Evolutionary conservation across 2,888 invertebrate species (phyloP).

Genomic region (Lampropteryx suffumata): DNA sequence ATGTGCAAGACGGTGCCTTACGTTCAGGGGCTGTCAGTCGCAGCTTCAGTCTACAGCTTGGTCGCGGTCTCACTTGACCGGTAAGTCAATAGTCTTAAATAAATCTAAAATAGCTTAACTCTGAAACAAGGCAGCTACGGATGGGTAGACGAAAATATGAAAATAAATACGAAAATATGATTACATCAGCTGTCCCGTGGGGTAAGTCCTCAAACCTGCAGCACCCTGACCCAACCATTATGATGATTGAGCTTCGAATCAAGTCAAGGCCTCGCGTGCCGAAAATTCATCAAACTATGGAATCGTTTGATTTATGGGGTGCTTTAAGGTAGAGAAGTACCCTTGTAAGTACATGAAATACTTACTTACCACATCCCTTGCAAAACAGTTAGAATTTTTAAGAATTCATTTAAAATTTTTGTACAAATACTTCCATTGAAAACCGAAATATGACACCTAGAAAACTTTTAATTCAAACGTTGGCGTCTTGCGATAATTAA

Average conservation of each 20-base stretch:
- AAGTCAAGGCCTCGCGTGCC: constrained; percentile 29
- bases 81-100: constrained; percentile 73
- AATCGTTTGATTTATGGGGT: constrained; percentile 24
- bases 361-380: too few species aligned
- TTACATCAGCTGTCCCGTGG: background rate
- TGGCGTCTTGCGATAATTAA: too few species aligned
- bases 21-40: constrained; percentile 96
- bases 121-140: too few species aligned
- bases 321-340: constrained; percentile 1
- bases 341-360: too few species aligned
- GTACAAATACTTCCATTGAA: too few species aligned
- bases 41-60: constrained; percentile 97
- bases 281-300: constrained; percentile 26
- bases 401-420: too few species aligned
- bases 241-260: constrained; percentile 18
- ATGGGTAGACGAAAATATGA: too few species aligned
- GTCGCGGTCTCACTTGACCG: constrained; percentile 97
- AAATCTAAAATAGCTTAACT: too few species aligned
- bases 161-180: too few species aligned
- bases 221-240: constrained; percentile 26
- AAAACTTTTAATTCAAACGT: too few species aligned
- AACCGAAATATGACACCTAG: too few species aligned
- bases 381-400: too few species aligned
- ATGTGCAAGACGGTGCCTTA: constrained; percentile 98
- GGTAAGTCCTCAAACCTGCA: constrained; percentile 2